Percentiles rank a stretch among this genome's conserved stretches.
Conservation (phyloP, 1,140 invertebrate genomes). For the Drosophila rhopaloa region DNA sequence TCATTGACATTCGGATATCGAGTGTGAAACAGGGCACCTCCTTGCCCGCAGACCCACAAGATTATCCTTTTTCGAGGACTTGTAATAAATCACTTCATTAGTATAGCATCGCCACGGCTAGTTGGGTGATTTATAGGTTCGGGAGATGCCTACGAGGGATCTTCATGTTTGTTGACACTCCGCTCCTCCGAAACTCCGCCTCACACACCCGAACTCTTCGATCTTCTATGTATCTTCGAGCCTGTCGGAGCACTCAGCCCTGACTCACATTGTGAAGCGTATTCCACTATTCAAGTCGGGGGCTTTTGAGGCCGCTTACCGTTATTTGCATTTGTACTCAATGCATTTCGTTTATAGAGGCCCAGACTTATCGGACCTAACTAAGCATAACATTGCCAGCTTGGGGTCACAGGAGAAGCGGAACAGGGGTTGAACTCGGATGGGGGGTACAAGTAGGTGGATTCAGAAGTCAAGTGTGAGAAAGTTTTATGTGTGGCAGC, state of each 20-base stretch:
- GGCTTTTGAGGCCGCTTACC: constrained; percentile 56
- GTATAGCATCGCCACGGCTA: constrained; percentile 54
- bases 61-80: constrained; percentile 50
- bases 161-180: constrained; percentile 68
- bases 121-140: constrained; percentile 61
- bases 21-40: constrained; percentile 73
- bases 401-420: constrained; percentile 23
- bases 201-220: constrained; percentile 2
- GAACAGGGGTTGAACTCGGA: constrained; percentile 2
- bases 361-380: constrained; percentile 45
- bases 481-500: neutral
- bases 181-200: constrained; percentile 15
- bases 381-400: constrained; percentile 60
- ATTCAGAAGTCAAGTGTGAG: constrained; percentile 45
- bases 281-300: constrained; percentile 33
- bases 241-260: constrained; percentile 21
- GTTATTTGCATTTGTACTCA: constrained; percentile 75
- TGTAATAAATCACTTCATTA: constrained; percentile 79
- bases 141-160: constrained; percentile 20
- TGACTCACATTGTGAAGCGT: constrained; percentile 28
- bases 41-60: constrained; percentile 24
- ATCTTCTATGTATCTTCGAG: neutral
- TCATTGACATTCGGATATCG: constrained; percentile 62
- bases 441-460: constrained; percentile 2
- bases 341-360: constrained; percentile 61